phyloP scores from a whole-genome alignment of 2,888 invertebrate genomes.

The Yponomeuta cagnagella region DNA sequence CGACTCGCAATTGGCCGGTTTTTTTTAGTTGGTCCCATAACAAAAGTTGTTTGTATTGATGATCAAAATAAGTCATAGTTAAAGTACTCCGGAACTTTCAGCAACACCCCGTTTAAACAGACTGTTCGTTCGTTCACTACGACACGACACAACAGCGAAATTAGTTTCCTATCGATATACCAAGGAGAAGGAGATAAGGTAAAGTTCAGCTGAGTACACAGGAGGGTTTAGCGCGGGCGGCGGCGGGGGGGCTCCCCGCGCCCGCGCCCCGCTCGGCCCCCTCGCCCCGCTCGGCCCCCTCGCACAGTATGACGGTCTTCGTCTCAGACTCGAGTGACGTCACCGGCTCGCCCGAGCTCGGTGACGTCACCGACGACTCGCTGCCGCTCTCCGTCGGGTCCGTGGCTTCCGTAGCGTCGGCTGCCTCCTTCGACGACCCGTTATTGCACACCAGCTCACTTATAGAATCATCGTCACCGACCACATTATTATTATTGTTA shows the following conservation, averaged over 20 bases:
- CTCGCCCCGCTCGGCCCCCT: constrained; percentile 25
- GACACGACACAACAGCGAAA: too few species aligned
- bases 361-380: neutral
- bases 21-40: too few species aligned
- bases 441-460: neutral
- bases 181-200: too few species aligned
- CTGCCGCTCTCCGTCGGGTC: neutral
- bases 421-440: neutral
- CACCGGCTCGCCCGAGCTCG: constrained; percentile 17
- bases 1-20: too few species aligned
- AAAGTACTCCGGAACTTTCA: too few species aligned
- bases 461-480: neutral
- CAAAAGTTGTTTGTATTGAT: too few species aligned
- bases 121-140: too few species aligned
- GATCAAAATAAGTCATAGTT: too few species aligned
- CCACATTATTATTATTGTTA: neutral
- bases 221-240: too few species aligned
- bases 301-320: constrained; percentile 32
- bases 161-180: too few species aligned
- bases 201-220: too few species aligned
- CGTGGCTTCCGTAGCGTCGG: neutral
- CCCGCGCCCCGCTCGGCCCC: constrained; percentile 20
- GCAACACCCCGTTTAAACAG: too few species aligned
- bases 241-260: neutral
- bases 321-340: constrained; percentile 30